These are phyloP conservation scores for Triplophysa rosa DNA, from an alignment of 2,113 vertebrate genomes.

Conservation along the genomic window DNA sequence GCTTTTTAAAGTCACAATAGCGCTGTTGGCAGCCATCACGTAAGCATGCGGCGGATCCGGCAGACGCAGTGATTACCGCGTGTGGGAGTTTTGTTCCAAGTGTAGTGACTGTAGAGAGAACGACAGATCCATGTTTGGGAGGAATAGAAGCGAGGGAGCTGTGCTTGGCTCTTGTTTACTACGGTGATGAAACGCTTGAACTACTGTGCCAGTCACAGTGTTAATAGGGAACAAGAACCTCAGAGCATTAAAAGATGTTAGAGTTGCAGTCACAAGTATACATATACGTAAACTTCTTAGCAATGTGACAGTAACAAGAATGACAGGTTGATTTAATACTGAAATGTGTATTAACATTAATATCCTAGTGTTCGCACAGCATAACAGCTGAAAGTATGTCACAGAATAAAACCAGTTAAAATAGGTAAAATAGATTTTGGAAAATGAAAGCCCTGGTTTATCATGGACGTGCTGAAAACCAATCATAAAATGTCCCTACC, in stretches of 20 bases:
- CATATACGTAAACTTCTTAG: background rate
- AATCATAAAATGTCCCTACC: no score
- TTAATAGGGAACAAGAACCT: slow-evolving; percentile 43
- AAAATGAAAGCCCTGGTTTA: no score
- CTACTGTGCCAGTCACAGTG: background rate
- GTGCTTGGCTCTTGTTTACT: slow-evolving; percentile 9
- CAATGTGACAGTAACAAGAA: background rate
- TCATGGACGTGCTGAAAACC: no score
- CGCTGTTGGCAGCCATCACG: slow-evolving; percentile 14
- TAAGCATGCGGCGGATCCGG: slow-evolving; percentile 8
- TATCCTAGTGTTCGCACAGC: background rate
- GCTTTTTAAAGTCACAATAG: slow-evolving; percentile 20
- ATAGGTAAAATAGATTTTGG: no score
- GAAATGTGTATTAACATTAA: background rate
- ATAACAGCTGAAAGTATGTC: no score
- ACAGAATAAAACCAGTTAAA: no score
- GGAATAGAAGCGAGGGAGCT: slow-evolving; percentile 8
- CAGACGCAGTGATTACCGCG: slow-evolving; percentile 5
- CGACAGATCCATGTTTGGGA: background rate
- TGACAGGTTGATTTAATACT: background rate
- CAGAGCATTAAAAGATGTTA: slow-evolving; percentile 32
- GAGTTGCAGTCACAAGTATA: slow-evolving; percentile 37
- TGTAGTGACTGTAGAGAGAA: background rate
- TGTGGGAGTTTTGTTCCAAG: slow-evolving; percentile 31
- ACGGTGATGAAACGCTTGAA: slow-evolving; percentile 16